Base-by-base conservation (phyloP, 2,113 vertebrate species). In the Boulengeromyrus knoepffleri region DNA sequence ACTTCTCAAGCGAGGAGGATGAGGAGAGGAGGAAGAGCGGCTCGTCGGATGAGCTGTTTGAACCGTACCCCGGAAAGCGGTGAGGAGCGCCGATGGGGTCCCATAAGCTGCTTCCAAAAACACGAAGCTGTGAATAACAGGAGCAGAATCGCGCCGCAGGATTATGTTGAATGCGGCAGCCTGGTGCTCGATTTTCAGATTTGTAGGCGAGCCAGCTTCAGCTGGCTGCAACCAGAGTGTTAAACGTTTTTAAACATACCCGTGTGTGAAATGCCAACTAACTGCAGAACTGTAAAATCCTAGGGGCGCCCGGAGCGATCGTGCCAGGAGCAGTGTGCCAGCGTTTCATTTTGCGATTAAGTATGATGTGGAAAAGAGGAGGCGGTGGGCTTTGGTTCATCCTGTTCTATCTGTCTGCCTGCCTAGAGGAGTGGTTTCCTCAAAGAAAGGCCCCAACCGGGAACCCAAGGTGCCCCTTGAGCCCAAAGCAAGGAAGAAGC, bases 401-500 rank as follows among this genome's bases (percentile, higher is more conserved):
- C 36, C 74, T 42, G 74, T 80, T 2, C 6, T 6, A 36, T 2
- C 6, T 47, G 21, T 56, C 46, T 10, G 46, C 53, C 19, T 56
- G 92, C 10, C 39, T 17, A 95, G 95, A 46, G 93, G 94, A 91
- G 70, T 93, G 10, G 91, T 84, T 27, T 91, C 95, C 47, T 89
- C 95, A 70, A 97, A 94, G 93, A 97, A 97, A 88, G 96, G 94
- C 27, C 74, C 74, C 12, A 92, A 90, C 91, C 95, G 93, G 90
- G 96, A 95, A 58, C 85, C 93, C 0, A 97, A 96, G 91, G 94
- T 93, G 13, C 42, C 89, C 0, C 94, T 96, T 88, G 97, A 97
- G 89, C 96, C 97, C 39, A 98, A 97, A 95, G 90, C 96, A 70
- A 96, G 97, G 89, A 99, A 97, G 95, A 99, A 99, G 89, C 98